A percentile compares a stretch with the other conserved stretches of the same genome.
phyloP scores from a whole-genome alignment of 2,888 invertebrate species.

The Cheilosia variabilis region DNA sequence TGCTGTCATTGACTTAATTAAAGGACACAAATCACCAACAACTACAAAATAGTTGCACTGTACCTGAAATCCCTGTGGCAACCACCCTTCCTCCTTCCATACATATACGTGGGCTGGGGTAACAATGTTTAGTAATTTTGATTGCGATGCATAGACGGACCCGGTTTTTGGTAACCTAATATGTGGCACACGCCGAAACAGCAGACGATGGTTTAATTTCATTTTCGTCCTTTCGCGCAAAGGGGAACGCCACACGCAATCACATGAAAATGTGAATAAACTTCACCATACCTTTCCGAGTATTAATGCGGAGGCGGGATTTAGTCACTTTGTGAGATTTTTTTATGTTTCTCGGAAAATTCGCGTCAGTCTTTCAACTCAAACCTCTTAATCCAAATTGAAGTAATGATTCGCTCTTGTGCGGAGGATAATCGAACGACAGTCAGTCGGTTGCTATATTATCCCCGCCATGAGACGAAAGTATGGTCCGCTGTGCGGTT shows the following conservation, averaged over 20 bases:
- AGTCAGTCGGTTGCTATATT: constrained; percentile 14
- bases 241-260: neutral
- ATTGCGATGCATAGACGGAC: constrained; percentile 31
- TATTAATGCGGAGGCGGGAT: constrained; percentile 34
- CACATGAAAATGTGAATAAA: constrained; percentile 17
- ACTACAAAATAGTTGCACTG: constrained; percentile 61
- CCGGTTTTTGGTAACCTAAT: constrained; percentile 60
- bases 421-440: constrained; percentile 63
- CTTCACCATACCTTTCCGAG: constrained; percentile 20
- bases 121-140: constrained; percentile 66
- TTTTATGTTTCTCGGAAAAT: constrained; percentile 31
- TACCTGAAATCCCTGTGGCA: constrained; percentile 3
- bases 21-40: constrained; percentile 66
- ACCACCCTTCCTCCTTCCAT: neutral
- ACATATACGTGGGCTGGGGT: neutral
- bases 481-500: constrained; percentile 39
- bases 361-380: constrained; percentile 60
- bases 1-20: constrained; percentile 75
- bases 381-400: constrained; percentile 76
- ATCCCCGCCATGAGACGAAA: neutral
- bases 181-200: constrained; percentile 71
- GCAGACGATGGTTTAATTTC: constrained; percentile 70
- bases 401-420: constrained; percentile 73
- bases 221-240: constrained; percentile 47
- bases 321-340: constrained; percentile 47